These are phyloP conservation scores for Catotricha subobsoleta DNA, from an alignment of 2,888 invertebrate genomes.

Conservation along the genomic window DNA sequence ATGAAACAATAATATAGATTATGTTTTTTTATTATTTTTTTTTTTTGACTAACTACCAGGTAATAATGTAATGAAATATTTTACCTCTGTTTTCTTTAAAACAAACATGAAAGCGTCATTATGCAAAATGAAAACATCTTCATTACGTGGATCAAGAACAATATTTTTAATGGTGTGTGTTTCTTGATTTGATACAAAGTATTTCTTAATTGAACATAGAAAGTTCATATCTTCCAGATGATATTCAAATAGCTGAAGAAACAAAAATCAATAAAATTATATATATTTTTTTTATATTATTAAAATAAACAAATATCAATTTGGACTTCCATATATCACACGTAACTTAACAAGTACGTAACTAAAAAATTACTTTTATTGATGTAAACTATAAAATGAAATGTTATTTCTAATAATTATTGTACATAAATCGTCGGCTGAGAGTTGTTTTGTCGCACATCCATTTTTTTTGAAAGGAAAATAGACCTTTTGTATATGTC, in stretches of 20 bases:
- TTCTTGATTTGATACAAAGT: constrained; percentile 33
- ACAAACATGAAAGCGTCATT: constrained; percentile 46
- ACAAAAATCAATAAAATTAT: constrained; percentile 8
- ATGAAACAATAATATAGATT: no score
- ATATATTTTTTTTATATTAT: constrained; percentile 3
- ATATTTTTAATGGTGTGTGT: constrained; percentile 35
- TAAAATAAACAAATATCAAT: no score
- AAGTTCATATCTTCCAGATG: constrained; percentile 43
- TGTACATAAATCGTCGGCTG: no score
- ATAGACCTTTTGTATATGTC: no score
- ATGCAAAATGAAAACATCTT: constrained; percentile 48
- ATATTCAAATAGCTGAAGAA: constrained; percentile 54
- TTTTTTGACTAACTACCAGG: no score
- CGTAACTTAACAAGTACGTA: not conserved
- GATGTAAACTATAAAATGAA: no score
- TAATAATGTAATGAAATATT: no score
- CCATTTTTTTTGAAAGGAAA: no score
- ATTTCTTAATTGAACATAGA: constrained; percentile 40
- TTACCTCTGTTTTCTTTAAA: constrained; percentile 9
- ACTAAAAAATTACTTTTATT: no score
- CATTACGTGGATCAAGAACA: constrained; percentile 39
- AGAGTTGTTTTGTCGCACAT: no score
- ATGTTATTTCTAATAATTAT: no score
- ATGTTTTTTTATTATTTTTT: no score
- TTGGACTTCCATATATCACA: not conserved